A percentile compares a stretch with the other conserved stretches of the same genome.
Conservation (phyloP, 1,140 invertebrate species). For the Venturia canescens region DNA sequence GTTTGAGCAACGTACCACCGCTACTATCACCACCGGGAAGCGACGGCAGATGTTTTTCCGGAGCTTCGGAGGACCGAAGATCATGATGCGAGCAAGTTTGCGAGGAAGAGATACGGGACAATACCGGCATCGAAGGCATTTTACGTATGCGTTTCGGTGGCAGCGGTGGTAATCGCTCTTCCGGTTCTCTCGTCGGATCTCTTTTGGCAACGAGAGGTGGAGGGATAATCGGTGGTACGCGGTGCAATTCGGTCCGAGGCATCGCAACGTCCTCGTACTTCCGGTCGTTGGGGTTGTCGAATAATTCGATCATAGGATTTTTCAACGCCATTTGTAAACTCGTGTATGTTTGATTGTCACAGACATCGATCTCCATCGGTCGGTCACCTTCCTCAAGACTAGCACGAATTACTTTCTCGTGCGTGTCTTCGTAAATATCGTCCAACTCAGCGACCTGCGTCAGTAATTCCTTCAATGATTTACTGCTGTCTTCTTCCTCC, state of each 20-base stretch:
- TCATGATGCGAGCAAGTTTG: too few species aligned
- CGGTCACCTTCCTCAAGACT: conserved; percentile 57
- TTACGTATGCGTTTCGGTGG: conserved; percentile 88
- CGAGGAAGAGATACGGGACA: conserved; percentile 72
- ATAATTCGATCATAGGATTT: conserved; percentile 84
- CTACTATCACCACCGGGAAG: too few species aligned
- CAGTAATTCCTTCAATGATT: conserved; percentile 82
- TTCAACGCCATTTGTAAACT: conserved; percentile 91
- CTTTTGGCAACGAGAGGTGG: conserved; percentile 66
- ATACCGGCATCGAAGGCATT: conserved; percentile 74
- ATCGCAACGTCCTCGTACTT: conserved; percentile 79
- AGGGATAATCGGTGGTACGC: conserved; percentile 55
- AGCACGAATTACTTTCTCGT: conserved; percentile 69
- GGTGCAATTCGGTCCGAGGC: conserved; percentile 8
- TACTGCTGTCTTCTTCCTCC: conserved; percentile 73
- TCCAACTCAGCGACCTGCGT: conserved; percentile 86
- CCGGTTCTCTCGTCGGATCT: conserved; percentile 76
- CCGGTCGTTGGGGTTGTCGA: conserved; percentile 73
- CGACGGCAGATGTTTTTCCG: conserved; percentile 71
- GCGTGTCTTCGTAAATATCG: conserved; percentile 86
- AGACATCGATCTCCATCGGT: conserved; percentile 80
- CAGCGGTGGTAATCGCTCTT: conserved; percentile 84
- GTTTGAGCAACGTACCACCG: conserved; percentile 75
- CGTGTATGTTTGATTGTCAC: conserved; percentile 87
- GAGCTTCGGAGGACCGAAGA: conserved; percentile 61